Evolutionary conservation across 2,797 vertebrate species (phyloP).

Genomic region (Coregonus ussuriensis): DNA sequence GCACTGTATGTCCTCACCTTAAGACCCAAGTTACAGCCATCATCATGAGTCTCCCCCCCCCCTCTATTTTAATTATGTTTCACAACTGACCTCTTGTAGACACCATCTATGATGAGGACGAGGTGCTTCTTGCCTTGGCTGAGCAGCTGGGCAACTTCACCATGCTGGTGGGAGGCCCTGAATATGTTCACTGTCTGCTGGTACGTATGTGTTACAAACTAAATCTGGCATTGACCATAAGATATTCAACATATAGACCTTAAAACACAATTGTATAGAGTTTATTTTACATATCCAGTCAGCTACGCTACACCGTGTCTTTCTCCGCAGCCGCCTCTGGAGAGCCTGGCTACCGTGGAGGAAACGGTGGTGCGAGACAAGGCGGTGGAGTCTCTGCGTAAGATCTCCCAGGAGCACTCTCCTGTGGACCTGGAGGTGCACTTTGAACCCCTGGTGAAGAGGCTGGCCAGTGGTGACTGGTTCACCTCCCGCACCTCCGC

Average conservation of each 20-base stretch:
- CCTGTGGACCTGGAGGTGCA: slow-evolving; percentile 87
- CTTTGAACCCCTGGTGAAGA: slow-evolving; percentile 86
- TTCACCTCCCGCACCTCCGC: slow-evolving; percentile 88
- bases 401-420: slow-evolving; percentile 87
- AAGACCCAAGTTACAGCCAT: neutral
- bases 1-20: slow-evolving; percentile 9
- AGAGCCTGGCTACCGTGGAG: slow-evolving; percentile 86
- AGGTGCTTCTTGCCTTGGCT: slow-evolving; percentile 84
- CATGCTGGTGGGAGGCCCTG: slow-evolving; percentile 83
- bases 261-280: neutral
- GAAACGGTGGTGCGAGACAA: slow-evolving; percentile 87
- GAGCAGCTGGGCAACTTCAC: slow-evolving; percentile 88
- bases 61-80: neutral
- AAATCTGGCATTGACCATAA: neutral
- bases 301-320: neutral
- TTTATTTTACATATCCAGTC: neutral
- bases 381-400: slow-evolving; percentile 85
- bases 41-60: neutral
- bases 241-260: neutral
- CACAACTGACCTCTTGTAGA: slow-evolving; percentile 60
- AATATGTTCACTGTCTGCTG: slow-evolving; percentile 86
- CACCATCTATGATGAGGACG: slow-evolving; percentile 88
- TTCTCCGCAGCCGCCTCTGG: slow-evolving; percentile 77
- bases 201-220: slow-evolving; percentile 58
- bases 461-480: slow-evolving; percentile 87